These are phyloP conservation scores for Euleptes europaea DNA, from an alignment of 2,113 vertebrate species.

Conservation along the genomic window DNA sequence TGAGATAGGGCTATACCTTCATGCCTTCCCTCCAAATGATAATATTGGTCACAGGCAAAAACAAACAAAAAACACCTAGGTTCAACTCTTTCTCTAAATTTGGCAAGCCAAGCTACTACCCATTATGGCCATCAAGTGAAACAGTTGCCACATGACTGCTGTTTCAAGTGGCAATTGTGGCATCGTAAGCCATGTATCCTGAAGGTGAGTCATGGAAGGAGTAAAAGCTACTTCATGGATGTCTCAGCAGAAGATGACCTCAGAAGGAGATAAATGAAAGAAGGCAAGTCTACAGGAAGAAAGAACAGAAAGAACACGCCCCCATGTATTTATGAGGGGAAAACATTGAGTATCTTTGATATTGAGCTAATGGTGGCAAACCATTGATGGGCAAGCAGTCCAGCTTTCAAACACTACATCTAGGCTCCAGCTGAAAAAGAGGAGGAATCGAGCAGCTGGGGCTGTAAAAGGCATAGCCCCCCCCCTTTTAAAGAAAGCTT, in stretches of 20 bases:
- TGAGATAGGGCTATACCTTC: too few species aligned
- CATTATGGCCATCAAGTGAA: not conserved
- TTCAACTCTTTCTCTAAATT: not conserved
- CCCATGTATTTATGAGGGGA: conserved; percentile 74
- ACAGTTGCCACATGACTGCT: not conserved
- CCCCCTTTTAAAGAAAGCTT: not conserved
- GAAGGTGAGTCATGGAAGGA: not conserved
- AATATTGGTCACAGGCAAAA: not conserved
- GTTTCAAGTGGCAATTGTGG: not conserved
- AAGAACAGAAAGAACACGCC: too few species aligned
- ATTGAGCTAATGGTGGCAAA: conserved; percentile 38
- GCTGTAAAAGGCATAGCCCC: not conserved
- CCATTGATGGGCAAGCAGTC: conserved; percentile 58
- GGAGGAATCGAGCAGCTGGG: not conserved
- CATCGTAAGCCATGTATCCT: not conserved
- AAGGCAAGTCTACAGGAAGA: not conserved
- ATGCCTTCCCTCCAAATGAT: not conserved
- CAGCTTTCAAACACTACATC: conserved; percentile 39
- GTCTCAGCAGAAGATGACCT: not conserved
- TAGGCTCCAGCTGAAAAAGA: not conserved
- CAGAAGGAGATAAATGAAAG: not conserved
- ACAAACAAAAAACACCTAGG: too few species aligned
- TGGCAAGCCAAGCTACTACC: not conserved
- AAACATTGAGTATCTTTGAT: conserved; percentile 68
- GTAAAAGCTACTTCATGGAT: not conserved